Percentiles rank a stretch among this genome's conserved stretches.
These are phyloP conservation scores for Nemotelus nigrinus DNA, from an alignment of 2,888 invertebrate species.

Conservation along the genomic window DNA sequence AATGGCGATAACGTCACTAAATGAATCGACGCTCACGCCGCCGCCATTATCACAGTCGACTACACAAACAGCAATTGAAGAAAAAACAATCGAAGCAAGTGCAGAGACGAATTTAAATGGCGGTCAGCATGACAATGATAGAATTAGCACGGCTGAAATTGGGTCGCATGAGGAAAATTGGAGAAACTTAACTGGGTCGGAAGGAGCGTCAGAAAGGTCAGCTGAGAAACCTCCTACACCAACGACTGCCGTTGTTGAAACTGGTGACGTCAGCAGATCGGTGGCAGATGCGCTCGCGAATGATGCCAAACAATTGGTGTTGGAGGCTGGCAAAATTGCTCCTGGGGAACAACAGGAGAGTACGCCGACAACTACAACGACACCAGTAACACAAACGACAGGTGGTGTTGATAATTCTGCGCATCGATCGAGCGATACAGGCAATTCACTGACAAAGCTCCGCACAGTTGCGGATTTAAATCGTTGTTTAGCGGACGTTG, in stretches of 20 bases:
- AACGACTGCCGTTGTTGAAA: background rate
- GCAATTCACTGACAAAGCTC: constrained; percentile 63
- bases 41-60: constrained; percentile 23
- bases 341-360: background rate
- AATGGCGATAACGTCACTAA: constrained; percentile 45
- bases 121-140: constrained; percentile 45
- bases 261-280: constrained; percentile 23
- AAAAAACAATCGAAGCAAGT: constrained; percentile 45
- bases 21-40: constrained; percentile 55
- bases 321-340: background rate
- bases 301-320: background rate
- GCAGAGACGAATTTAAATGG: constrained; percentile 45
- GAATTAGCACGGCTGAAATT: constrained; percentile 48
- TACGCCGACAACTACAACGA: background rate
- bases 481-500: constrained; percentile 64
- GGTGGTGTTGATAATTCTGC: constrained; percentile 29
- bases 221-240: constrained; percentile 28
- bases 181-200: constrained; percentile 43
- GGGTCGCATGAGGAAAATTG: constrained; percentile 47
- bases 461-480: constrained; percentile 65
- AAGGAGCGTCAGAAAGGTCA: constrained; percentile 47
- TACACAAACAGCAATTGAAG: constrained; percentile 19
- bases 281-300: background rate
- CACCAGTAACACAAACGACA: constrained; percentile 1
- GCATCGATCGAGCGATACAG: background rate